Evolutionary conservation across 2,797 vertebrate genomes (phyloP), one percentile per base, ranked within the genome.

Genomic region (Microhierax caerulescens): DNA sequence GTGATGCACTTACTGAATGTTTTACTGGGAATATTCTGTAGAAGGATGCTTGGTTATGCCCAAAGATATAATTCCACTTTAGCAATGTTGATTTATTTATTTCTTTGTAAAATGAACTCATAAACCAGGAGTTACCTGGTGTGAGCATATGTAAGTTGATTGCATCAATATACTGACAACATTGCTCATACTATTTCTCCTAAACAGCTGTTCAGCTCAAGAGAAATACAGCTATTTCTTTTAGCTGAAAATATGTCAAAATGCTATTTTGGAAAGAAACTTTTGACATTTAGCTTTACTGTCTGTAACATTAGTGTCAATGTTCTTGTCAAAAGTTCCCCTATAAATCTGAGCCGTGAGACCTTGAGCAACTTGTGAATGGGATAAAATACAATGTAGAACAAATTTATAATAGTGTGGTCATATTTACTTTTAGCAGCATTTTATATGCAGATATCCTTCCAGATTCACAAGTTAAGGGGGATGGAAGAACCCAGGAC

Each of bases 201-300:
- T 43, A 79, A 87, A 63, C 11, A 32, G 39, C 63, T 78, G 20
- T 37, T 80, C 61, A 69, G 24, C 39, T 95, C 57, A 78, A 83
- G 30, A 93, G 76, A 83, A 92, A 85, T 56, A 69, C 2, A 22
- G 17, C 25, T 74, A 36, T 75, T 94, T 95, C 80, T 88, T 95
- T 70, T 88, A 92, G 50, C 30, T 83, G 82, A 88, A 95, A 95
- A 91, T 68, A 89, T 50, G 63, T 80, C 79, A 93, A 86, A 67
- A 82, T 73, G 43, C 8, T 91, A 50, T 85, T 96, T 81, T 73
- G 48, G 76, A 81, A 95, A 92, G 56, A 74, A 80, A 75, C 64
- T 93, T 64, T 36, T 95, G 93, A 93, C 82, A 79, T 94, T 89
- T 70, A 86, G 68, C 64, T 94, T 91, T 87, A 78, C 47, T 93